phyloP scores from a whole-genome alignment of 2,113 vertebrate genomes.

The Passer domesticus region DNA sequence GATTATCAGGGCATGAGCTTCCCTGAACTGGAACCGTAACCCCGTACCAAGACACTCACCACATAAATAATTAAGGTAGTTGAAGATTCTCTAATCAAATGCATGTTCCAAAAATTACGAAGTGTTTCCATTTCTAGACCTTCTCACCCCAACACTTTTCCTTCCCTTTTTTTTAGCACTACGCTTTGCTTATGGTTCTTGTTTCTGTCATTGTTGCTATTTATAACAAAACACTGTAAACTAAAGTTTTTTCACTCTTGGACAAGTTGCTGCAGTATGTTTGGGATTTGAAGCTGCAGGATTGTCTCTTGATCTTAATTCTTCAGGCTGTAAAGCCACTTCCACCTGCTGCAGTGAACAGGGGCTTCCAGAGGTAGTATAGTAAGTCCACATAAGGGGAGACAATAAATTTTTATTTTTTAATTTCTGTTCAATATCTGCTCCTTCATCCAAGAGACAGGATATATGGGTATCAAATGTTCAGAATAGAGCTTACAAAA shows the following conservation, averaged over 20 bases:
- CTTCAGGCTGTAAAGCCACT: not conserved
- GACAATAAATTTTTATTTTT: not conserved
- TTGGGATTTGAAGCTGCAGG: not conserved
- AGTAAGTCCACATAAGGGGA: not conserved
- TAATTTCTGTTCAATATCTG: not conserved
- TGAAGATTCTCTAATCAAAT: not conserved
- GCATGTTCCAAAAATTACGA: not conserved
- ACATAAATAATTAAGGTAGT: not conserved
- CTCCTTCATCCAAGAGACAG: not conserved
- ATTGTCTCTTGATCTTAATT: not conserved
- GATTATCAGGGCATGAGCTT: not conserved
- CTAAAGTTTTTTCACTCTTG: not conserved
- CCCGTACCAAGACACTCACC: not conserved
- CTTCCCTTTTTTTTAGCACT: not conserved
- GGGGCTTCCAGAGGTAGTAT: not conserved
- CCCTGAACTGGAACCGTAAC: not conserved
- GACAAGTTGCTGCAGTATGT: not conserved
- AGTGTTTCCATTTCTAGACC: not conserved
- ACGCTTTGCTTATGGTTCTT: not conserved
- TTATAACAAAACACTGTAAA: not conserved
- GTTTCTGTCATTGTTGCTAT: not conserved
- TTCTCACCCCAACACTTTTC: not conserved
- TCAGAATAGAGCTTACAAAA: not conserved
- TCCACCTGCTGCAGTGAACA: not conserved
- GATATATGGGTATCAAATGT: not conserved